Evolutionary conservation across 2,888 invertebrate species (phyloP), one percentile per base, ranked within the genome.

Genomic region (Cremastinae sp.): DNA sequence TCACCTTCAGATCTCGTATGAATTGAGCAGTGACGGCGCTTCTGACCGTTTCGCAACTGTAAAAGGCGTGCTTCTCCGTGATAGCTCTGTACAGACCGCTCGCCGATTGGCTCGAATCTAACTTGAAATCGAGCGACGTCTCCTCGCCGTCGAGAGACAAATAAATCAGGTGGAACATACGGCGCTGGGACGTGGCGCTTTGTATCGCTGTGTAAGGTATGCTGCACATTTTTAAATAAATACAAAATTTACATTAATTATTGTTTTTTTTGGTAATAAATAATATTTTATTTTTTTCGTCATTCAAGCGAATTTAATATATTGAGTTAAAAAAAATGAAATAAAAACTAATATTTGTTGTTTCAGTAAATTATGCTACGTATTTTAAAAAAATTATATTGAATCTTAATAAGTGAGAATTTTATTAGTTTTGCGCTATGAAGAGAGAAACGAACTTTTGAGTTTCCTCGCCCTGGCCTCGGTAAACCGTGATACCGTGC

Each of bases 21-120:
- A 95, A 97, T 90, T 97, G 97, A 61, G 96, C 94, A 0, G 96
- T 96, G 62, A 97, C 97, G 73, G 96, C 96, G 78, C 93, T 95
- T 51, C 96, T 92, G 10, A 97, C 97, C 0, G 97, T 97, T 89
- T 97, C 97, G 90, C 97, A 97, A 89, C 96, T 96, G 90, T 96
- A 97, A 91, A 97, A 97, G 51, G 96, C 96, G 89, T 97, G 96
- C 82, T 96, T 96, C 90, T 97, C 97, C 0, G 97, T 97, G 79
- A 97, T 95, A 20, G 96, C 96, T 58, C 97, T 92, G 90, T 96
- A 96, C 22, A 96, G 90, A 41, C 96, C 95, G 53, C 95, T 95
- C 0, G 97, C 96, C 55, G 95, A 94, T 51, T 95, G 94, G 71
- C 94, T 94, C 51, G 95, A 95, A 82, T 95, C 94, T 90, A 96